Percentiles rank a stretch among this genome's conserved stretches.
Evolutionary conservation across 2,797 vertebrate species (phyloP).

Genomic region (Protonibea diacanthus): DNA sequence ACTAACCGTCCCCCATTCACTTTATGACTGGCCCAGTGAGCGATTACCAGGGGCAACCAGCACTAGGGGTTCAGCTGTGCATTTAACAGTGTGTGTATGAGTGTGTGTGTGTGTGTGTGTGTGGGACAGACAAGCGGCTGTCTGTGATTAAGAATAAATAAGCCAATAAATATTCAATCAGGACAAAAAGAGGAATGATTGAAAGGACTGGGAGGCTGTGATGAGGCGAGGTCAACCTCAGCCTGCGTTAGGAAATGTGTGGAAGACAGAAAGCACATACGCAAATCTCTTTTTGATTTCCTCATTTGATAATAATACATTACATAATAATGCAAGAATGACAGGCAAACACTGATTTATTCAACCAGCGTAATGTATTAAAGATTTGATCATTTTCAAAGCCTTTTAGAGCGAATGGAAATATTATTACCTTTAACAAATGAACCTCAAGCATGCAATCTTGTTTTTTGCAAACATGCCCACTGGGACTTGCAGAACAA

Average conservation of each 20-base stretch:
- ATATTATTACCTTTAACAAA: conserved; percentile 36
- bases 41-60: conserved; percentile 53
- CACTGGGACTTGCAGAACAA: not conserved
- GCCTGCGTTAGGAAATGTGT: conserved; percentile 8
- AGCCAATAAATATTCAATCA: conserved; percentile 84
- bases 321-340: conserved; percentile 47
- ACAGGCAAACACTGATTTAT: conserved; percentile 42
- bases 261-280: conserved; percentile 40
- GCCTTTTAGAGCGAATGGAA: conserved; percentile 37
- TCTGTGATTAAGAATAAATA: conserved; percentile 84
- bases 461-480: not conserved
- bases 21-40: conserved; percentile 40
- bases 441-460: not conserved
- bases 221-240: conserved; percentile 36
- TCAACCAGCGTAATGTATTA: conserved; percentile 15
- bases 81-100: conserved; percentile 41
- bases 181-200: conserved; percentile 75
- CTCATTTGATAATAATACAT: conserved; percentile 59
- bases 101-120: not conserved
- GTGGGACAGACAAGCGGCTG: conserved; percentile 61
- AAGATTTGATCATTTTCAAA: conserved; percentile 44
- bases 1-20: conserved; percentile 14
- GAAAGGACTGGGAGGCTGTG: conserved; percentile 46
- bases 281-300: conserved; percentile 63
- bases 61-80: conserved; percentile 68